Percentiles rank a stretch among this genome's conserved stretches.
These are phyloP conservation scores for Morus bassanus DNA, from an alignment of 2,797 vertebrate species.

Conservation along the genomic window DNA sequence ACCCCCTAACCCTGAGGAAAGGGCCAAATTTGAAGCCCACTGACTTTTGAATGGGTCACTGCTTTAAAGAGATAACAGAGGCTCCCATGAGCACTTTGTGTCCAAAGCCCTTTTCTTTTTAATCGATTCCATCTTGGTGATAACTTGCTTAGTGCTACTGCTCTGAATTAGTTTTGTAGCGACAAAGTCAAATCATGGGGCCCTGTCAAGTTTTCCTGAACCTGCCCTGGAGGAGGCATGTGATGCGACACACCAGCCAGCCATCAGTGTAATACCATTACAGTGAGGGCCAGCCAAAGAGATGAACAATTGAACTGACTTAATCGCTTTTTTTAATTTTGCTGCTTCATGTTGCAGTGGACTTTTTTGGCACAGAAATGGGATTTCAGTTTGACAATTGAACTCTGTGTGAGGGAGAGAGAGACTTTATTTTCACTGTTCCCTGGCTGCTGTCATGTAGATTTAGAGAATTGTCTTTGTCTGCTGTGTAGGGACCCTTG, in stretches of 20 bases:
- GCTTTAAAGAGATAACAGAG: background rate
- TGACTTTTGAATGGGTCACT: background rate
- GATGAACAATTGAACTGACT: background rate
- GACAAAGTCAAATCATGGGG: background rate
- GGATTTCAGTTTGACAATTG: slow-evolving; percentile 2
- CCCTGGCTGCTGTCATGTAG: background rate
- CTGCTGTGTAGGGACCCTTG: background rate
- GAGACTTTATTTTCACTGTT: background rate
- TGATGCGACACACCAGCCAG: background rate
- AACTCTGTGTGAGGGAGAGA: background rate
- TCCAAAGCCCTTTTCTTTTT: background rate
- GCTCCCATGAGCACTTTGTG: background rate
- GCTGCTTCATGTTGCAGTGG: background rate
- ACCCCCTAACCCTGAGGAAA: background rate
- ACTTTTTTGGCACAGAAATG: background rate
- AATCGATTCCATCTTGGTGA: background rate
- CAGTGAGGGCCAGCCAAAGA: background rate
- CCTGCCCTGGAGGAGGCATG: background rate
- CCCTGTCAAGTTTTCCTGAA: background rate
- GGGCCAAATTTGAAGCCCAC: background rate
- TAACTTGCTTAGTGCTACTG: background rate
- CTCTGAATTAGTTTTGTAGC: background rate
- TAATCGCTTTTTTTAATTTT: background rate
- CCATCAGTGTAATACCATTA: background rate
- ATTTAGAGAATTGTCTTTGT: background rate